These are phyloP conservation scores for Cygnus buccinator DNA, from an alignment of 2,113 vertebrate species.

Conservation along the genomic window DNA sequence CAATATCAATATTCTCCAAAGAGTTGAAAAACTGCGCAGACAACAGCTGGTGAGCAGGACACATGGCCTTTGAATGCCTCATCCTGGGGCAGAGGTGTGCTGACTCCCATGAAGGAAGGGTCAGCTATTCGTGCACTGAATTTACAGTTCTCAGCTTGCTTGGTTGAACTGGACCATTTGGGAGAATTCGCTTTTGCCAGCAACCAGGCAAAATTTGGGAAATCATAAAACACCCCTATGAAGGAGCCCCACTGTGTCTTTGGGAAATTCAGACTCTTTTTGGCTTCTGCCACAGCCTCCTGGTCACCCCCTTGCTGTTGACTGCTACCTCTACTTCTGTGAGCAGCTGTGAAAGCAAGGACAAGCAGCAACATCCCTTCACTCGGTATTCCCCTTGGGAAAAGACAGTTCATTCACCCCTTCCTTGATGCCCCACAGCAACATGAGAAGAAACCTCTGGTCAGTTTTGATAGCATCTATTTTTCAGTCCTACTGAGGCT, in stretches of 20 bases:
- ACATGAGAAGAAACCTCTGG: background rate
- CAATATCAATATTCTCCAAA: constrained; percentile 51
- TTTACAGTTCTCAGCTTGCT: background rate
- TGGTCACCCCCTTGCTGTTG: background rate
- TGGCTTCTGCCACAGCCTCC: background rate
- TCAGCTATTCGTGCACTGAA: background rate
- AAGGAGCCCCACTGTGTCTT: background rate
- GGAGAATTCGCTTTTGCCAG: background rate
- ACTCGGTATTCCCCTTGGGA: background rate
- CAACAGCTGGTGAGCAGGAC: background rate
- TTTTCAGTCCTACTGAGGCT: background rate
- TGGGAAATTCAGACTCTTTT: background rate
- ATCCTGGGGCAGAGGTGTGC: background rate
- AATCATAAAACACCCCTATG: background rate
- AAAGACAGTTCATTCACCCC: background rate
- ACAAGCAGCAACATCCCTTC: accelerated
- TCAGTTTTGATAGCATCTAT: background rate
- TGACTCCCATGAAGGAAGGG: background rate
- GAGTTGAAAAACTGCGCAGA: background rate
- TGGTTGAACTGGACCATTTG: background rate
- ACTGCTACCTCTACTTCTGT: background rate
- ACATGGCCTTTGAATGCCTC: background rate
- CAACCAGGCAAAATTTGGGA: background rate
- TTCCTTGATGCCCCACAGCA: background rate
- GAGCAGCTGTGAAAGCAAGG: background rate